These are phyloP conservation scores for Lathamus discolor DNA, from an alignment of 2,113 vertebrate species.

Conservation along the genomic window DNA sequence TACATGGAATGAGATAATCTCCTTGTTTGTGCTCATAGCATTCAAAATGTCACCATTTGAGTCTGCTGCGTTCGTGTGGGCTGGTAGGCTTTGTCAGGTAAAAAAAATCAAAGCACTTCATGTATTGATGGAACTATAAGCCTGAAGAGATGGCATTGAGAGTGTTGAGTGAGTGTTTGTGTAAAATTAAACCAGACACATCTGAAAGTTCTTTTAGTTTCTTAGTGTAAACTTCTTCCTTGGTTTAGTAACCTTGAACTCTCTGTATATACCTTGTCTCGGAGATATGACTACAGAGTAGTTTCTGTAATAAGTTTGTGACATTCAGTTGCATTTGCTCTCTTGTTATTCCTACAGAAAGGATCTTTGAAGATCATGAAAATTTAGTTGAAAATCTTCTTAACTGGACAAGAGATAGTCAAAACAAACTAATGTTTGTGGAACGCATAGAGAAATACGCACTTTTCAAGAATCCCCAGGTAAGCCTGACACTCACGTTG, in stretches of 20 bases:
- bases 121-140: neutral
- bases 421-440: conserved; percentile 97
- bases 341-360: conserved; percentile 77
- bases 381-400: conserved; percentile 97
- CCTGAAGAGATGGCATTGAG: neutral
- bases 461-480: conserved; percentile 98
- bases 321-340: neutral
- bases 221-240: neutral
- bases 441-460: conserved; percentile 98
- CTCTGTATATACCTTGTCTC: neutral
- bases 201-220: neutral
- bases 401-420: conserved; percentile 98
- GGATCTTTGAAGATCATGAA: conserved; percentile 98
- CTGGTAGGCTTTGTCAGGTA: neutral
- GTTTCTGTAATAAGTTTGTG: neutral
- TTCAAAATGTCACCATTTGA: neutral
- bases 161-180: neutral
- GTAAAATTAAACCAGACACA: neutral
- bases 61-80: neutral
- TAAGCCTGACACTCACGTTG: conserved; percentile 33
- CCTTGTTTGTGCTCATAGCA: neutral
- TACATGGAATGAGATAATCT: neutral
- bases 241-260: neutral
- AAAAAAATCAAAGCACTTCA: neutral
- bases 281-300: neutral